Evolutionary conservation across 1,140 invertebrate species (phyloP).

Genomic region (Polypedilum vanderplanki): DNA sequence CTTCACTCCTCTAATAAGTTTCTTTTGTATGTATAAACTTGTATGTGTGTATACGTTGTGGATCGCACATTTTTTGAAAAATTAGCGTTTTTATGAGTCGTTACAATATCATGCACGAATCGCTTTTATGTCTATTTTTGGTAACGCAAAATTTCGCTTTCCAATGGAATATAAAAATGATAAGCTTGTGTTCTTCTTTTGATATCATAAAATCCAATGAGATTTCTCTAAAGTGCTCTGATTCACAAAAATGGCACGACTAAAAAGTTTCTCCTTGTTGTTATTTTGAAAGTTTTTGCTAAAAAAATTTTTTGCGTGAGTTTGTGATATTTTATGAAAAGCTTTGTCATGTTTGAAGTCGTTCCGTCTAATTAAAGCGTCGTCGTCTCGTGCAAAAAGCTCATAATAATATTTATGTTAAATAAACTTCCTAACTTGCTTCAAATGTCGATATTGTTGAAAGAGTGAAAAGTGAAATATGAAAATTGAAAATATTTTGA

Average conservation of each 20-base stretch:
- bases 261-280: not conserved
- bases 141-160: no score
- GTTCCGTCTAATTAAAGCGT: slow-evolving; percentile 8
- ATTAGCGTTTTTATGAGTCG: slow-evolving; percentile 26
- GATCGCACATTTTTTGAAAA: not conserved
- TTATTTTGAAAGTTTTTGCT: not conserved
- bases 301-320: slow-evolving; percentile 16
- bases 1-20: not conserved
- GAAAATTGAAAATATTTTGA: no score
- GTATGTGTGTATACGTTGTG: not conserved
- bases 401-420: no score
- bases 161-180: no score
- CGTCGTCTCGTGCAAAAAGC: no score
- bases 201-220: not conserved
- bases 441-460: no score
- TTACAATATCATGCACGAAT: slow-evolving; percentile 25
- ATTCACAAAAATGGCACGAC: not conserved
- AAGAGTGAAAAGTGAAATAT: no score
- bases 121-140: not conserved
- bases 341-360: not conserved
- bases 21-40: not conserved
- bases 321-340: not conserved
- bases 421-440: no score
- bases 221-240: slow-evolving; percentile 10
- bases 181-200: no score